Evolutionary conservation across 1,140 invertebrate genomes (phyloP).

Genomic region (Pseudomyrmex flavicornis): DNA sequence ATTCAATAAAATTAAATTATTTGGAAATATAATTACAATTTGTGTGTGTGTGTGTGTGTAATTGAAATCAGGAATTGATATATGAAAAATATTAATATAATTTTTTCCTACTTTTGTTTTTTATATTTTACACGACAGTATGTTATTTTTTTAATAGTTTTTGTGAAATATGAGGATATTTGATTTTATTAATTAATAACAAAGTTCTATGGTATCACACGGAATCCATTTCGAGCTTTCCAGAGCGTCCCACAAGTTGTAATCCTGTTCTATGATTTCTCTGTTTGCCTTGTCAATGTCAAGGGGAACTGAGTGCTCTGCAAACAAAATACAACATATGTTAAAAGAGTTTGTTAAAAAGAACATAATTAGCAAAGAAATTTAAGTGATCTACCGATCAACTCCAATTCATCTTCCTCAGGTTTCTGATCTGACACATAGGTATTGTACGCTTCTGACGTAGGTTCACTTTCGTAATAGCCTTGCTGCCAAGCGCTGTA

Average conservation of each 20-base stretch:
- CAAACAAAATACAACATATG: constrained; percentile 72
- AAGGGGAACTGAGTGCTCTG: constrained; percentile 90
- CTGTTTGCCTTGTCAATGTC: constrained; percentile 91
- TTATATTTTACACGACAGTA: not conserved
- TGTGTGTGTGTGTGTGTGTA: no score
- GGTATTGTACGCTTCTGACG: constrained; percentile 81
- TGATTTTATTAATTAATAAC: constrained; percentile 75
- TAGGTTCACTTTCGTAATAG: constrained; percentile 84
- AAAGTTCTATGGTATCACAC: constrained; percentile 87
- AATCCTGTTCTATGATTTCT: constrained; percentile 90
- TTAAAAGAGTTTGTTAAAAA: not conserved
- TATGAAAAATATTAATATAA: not conserved
- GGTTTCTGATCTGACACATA: constrained; percentile 83
- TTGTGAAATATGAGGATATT: not conserved
- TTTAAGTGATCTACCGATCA: constrained; percentile 85
- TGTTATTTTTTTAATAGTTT: not conserved
- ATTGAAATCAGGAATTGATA: constrained; percentile 21
- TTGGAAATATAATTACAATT: no score
- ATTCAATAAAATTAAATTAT: no score
- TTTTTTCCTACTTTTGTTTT: not conserved
- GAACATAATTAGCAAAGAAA: not conserved
- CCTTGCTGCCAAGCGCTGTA: constrained; percentile 85
- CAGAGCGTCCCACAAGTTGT: constrained; percentile 92
- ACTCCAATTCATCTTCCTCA: constrained; percentile 87
- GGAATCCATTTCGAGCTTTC: constrained; percentile 92